Conservation (phyloP, 2,113 vertebrate genomes). For the Ahaetulla prasina region DNA sequence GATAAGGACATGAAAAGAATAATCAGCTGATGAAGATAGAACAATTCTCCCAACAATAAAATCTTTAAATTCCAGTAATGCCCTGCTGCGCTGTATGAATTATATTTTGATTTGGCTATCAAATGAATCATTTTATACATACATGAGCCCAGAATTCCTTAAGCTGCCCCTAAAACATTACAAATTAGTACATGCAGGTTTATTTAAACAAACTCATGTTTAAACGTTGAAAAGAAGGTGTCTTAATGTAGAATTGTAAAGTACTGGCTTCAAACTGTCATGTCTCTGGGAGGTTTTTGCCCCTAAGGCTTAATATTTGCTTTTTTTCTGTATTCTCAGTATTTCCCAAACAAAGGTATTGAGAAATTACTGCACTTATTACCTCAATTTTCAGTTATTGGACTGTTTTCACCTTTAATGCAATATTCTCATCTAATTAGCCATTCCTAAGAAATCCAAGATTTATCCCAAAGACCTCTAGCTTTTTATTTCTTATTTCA, state of each 20-base stretch:
- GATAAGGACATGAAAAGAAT: constrained; percentile 39
- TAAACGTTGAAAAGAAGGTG: neutral
- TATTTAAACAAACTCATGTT: constrained; percentile 17
- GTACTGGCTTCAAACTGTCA: neutral
- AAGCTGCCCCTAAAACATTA: constrained; percentile 19
- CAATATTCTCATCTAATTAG: neutral
- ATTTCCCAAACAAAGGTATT: neutral
- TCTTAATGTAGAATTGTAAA: neutral
- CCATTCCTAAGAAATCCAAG: neutral
- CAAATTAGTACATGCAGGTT: rapidly evolving
- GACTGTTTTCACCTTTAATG: neutral
- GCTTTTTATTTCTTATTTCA: neutral
- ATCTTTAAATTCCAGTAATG: constrained; percentile 46
- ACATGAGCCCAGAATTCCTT: constrained; percentile 22
- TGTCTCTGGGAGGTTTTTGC: neutral
- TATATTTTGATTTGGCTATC: constrained; percentile 52
- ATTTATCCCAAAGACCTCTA: neutral
- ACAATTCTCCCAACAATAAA: constrained; percentile 43
- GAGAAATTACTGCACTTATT: neutral
- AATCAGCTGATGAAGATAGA: constrained; percentile 49
- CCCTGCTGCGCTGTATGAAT: constrained; percentile 31
- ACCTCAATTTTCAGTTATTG: neutral
- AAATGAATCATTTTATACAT: constrained; percentile 17
- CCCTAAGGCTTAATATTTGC: neutral
- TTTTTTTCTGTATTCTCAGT: neutral